These are phyloP conservation scores for Scatophagus argus DNA, from an alignment of 2,113 vertebrate genomes.

Conservation along the genomic window DNA sequence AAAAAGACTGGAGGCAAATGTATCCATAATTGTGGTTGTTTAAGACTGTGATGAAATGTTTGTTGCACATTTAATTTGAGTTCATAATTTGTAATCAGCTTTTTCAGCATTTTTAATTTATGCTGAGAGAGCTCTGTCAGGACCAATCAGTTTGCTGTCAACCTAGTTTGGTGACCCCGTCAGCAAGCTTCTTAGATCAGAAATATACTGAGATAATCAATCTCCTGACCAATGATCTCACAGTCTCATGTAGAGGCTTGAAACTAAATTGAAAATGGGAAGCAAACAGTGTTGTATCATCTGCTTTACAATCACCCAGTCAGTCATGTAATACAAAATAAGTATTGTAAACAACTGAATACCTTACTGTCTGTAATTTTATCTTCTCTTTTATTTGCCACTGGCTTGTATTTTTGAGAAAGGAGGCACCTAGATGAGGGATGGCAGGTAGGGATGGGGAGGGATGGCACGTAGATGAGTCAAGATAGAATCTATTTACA, in stretches of 20 bases:
- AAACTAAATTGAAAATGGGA: slow-evolving; percentile 11
- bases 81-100: slow-evolving; percentile 41
- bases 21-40: background rate
- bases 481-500: slow-evolving; percentile 58
- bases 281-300: slow-evolving; percentile 8
- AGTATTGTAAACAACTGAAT: background rate
- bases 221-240: background rate
- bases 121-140: slow-evolving; percentile 36
- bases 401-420: slow-evolving; percentile 22
- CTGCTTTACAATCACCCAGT: background rate
- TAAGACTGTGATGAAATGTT: slow-evolving; percentile 33
- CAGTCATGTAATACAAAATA: background rate
- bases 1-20: background rate
- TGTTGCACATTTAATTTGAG: slow-evolving; percentile 22
- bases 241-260: background rate
- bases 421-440: slow-evolving; percentile 14
- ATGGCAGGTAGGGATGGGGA: too few relatives aligned
- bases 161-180: slow-evolving; percentile 40
- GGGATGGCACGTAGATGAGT: slow-evolving; percentile 23
- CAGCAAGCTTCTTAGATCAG: slow-evolving; percentile 10
- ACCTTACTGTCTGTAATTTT: slow-evolving; percentile 3
- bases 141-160: slow-evolving; percentile 19
- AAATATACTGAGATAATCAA: background rate
- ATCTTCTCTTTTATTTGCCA: slow-evolving; percentile 13
- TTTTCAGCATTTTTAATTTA: slow-evolving; percentile 46